These are phyloP conservation scores for Fulmarus glacialis DNA, from an alignment of 2,113 vertebrate species.

Conservation along the genomic window DNA sequence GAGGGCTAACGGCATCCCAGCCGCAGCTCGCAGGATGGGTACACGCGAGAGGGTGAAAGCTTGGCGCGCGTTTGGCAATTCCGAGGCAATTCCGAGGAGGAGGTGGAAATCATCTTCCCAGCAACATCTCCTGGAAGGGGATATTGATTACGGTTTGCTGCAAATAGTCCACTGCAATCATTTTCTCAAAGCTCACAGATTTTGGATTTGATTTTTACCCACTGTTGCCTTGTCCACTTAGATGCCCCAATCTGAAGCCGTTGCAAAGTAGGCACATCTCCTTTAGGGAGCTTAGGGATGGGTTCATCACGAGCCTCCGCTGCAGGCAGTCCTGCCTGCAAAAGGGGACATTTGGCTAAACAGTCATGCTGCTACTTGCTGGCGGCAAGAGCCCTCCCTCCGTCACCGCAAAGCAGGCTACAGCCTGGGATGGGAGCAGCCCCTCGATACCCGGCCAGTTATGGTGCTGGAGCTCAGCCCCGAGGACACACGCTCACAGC, in stretches of 20 bases:
- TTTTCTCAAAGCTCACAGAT: not conserved
- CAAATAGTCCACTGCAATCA: not conserved
- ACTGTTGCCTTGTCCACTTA: not conserved
- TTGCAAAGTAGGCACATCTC: not conserved
- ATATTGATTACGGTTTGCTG: not conserved
- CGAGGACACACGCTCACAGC: not conserved
- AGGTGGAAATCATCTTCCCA: not conserved
- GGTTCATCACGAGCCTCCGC: not conserved
- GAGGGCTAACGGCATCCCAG: not conserved
- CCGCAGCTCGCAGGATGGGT: not conserved
- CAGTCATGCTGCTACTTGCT: not conserved
- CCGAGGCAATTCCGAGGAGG: not conserved
- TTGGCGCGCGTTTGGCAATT: not conserved
- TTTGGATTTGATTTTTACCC: not conserved
- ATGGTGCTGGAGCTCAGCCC: not conserved
- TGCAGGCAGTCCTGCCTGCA: not conserved
- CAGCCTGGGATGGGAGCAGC: not conserved
- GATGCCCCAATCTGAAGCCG: not conserved
- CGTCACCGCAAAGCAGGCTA: not conserved
- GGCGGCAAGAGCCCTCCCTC: not conserved
- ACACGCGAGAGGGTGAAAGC: not conserved
- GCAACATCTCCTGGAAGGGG: not conserved
- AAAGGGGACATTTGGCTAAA: not conserved
- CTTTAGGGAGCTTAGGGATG: not conserved
- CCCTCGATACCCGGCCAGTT: not conserved